Percentiles rank a stretch among this genome's conserved stretches.
Conservation (phyloP, 2,888 invertebrate genomes). For the Limnephilus rhombicus region DNA sequence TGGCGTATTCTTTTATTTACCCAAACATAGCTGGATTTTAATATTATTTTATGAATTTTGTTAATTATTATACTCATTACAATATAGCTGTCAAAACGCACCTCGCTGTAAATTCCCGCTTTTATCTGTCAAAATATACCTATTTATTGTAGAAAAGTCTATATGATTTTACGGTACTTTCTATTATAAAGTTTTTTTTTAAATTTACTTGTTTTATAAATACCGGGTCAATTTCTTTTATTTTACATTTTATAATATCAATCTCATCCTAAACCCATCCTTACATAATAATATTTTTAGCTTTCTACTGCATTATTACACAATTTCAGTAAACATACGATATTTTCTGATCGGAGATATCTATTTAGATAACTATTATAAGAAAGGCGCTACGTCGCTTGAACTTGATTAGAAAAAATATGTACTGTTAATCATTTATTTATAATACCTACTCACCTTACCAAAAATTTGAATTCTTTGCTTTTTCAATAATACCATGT, state of each 20-base stretch:
- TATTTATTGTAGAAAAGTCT: not conserved
- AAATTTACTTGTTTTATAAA: not conserved
- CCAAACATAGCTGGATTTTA: not conserved
- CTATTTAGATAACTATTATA: not conserved
- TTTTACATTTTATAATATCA: not conserved
- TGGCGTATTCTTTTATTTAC: not conserved
- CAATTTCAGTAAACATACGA: not conserved
- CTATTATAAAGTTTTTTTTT: not conserved
- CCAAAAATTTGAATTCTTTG: no score
- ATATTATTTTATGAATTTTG: not conserved
- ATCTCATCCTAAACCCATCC: not conserved
- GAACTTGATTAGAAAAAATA: not conserved
- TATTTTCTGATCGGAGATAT: not conserved
- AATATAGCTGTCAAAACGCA: not conserved
- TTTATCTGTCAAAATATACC: not conserved
- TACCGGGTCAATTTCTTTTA: not conserved
- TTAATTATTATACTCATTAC: not conserved
- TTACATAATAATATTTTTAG: not conserved
- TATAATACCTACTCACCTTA: no score
- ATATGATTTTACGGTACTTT: not conserved
- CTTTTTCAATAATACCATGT: not conserved
- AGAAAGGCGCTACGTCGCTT: not conserved
- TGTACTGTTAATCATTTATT: not conserved
- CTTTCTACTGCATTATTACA: not conserved
- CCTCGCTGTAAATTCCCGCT: not conserved